Base-by-base conservation (phyloP, 2,888 invertebrate genomes). In the Napeogenes sylphis region DNA sequence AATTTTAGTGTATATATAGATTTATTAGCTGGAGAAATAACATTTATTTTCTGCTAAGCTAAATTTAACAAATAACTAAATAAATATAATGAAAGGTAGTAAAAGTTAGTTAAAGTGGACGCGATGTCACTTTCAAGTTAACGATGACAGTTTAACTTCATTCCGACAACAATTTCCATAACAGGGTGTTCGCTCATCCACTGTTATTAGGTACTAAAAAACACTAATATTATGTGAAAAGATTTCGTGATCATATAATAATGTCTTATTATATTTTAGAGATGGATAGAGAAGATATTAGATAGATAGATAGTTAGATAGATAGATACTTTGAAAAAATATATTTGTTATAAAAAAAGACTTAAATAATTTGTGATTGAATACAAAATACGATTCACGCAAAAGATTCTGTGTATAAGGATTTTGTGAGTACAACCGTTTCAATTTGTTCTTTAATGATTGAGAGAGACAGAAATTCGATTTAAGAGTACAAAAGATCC, bases 111-210 rank as follows among this genome's bases (percentile, higher is more conserved):
- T 63, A 64, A 53, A 57, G 58, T 53, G 65, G 56, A 65, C 60
- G 62, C 62, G 67, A 63, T n/a, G n/a, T n/a, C 65, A 63, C 65
- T 67, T 59, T 30, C 64, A 65, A 69, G 68, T 69, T 68, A 69
- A 70, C 71, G 68, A 68, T 65, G 78, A 75, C 75, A 76, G 73
- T 75, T 78, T 81, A 82, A 84, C 79, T 83, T 76, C 70, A 83
- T 80, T 82, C 75, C 73, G 76, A 72, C 77, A 80, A 84, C 84
- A 85, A 85, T 84, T 85, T 85, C 83, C 82, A 81, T 83, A 83
- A 82, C 82, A 78, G 78, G 80, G 83, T 84, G 82, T 85, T 84
- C 73, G 74, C 77, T 77, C 79, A 77, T 78, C 77, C 80, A 83
- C 82, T 79, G 80, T 68, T 78, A 78, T 82, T 81, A 80, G 42